A percentile compares a stretch with the other conserved stretches of the same genome.
phyloP scores from a whole-genome alignment of 2,113 vertebrate species.

The Syrmaticus mikado region DNA sequence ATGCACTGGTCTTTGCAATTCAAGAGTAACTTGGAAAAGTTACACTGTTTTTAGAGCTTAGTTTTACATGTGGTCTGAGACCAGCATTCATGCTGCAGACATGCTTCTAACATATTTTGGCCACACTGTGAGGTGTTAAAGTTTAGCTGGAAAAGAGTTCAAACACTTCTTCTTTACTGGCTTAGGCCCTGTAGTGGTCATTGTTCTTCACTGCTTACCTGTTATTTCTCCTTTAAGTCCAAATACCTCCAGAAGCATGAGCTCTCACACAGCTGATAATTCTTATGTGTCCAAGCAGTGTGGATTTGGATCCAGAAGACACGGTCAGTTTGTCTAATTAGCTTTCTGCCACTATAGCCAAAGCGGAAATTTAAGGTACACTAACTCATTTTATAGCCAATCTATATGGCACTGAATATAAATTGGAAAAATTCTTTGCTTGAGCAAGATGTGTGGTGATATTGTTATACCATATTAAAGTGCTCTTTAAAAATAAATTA shows the following conservation, averaged over 20 bases:
- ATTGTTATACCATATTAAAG: conserved; percentile 64
- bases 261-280: background rate
- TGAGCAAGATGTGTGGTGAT: conserved; percentile 66
- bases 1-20: background rate
- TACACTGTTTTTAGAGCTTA: background rate
- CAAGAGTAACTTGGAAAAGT: background rate
- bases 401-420: conserved; percentile 60
- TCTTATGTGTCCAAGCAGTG: conserved; percentile 7
- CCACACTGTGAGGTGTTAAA: background rate
- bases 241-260: background rate
- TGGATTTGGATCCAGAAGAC: conserved; percentile 41
- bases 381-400: conserved; percentile 70
- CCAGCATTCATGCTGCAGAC: background rate
- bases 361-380: conserved; percentile 58
- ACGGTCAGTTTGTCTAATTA: conserved; percentile 67
- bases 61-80: background rate
- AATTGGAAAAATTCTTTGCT: conserved; percentile 73
- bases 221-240: background rate
- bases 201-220: background rate
- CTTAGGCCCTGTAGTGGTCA: background rate
- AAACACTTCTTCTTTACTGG: background rate
- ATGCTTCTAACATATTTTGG: background rate
- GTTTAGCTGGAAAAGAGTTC: conserved; percentile 9
- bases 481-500: conserved; percentile 66
- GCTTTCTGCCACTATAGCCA: conserved; percentile 60